Conservation (phyloP, 2,113 vertebrate genomes). For the Glaucomys volans region DNA sequence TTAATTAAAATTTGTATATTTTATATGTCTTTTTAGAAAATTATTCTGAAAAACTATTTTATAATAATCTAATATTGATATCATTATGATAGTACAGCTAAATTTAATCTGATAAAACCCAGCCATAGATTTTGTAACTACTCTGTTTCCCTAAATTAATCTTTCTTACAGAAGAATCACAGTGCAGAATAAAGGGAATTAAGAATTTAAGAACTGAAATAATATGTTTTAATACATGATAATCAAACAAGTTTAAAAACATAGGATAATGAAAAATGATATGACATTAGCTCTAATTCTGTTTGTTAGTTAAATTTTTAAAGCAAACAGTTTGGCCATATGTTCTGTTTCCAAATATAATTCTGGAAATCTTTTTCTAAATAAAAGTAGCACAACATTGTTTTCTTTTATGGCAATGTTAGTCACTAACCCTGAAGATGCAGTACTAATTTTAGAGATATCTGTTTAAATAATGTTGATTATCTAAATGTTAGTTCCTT, state of each 20-base stretch:
- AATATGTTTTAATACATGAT: not conserved
- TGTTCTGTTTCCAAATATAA: constrained; percentile 9
- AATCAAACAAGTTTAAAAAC: constrained; percentile 41
- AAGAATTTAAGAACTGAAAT: not conserved
- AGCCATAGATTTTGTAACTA: not conserved
- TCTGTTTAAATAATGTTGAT: constrained; percentile 6
- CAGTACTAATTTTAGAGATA: constrained; percentile 4
- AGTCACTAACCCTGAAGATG: not conserved
- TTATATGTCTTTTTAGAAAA: not conserved
- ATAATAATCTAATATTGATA: constrained; percentile 28
- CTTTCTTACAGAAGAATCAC: not conserved
- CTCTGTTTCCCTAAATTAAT: constrained; percentile 10
- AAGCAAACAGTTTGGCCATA: constrained; percentile 29
- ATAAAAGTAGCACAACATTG: not conserved
- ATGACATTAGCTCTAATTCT: not conserved
- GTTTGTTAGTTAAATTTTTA: constrained; percentile 41
- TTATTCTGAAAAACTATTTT: constrained; percentile 39
- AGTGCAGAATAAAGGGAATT: not conserved
- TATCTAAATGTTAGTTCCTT: not conserved
- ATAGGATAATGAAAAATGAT: not conserved
- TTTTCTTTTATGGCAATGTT: not conserved
- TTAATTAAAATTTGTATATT: constrained; percentile 7
- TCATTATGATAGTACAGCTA: not conserved
- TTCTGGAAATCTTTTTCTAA: not conserved
- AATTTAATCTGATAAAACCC: not conserved